Base-by-base conservation (phyloP, 2,797 vertebrate genomes). In the Tauraco hartlaubi region DNA sequence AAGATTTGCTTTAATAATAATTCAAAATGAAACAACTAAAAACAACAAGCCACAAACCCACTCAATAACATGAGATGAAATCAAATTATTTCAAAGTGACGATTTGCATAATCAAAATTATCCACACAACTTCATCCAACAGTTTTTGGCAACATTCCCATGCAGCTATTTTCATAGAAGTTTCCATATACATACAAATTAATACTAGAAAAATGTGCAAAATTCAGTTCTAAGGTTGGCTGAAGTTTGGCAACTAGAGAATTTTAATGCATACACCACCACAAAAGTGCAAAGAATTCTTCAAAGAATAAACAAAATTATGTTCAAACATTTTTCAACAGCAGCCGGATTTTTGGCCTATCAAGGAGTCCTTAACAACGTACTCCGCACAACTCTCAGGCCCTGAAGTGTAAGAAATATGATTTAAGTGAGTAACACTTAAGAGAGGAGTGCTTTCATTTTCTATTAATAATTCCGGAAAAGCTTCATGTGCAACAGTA, bases 81-180 rank as follows among this genome's bases (percentile, higher is more conserved):
- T 68, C 12, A 75, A 90, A 88, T 87, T 73, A 82, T 85, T 90
- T 85, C 37, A 29, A 92, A 77, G 23, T 35, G 35, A 94, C 28
- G 28, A 67, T 82, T 28, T 69, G 35, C 69, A 73, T 52, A 83
- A 94, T 52, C n/a, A 88, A 90, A 83, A 78, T 78, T 83, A 91
- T 41, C 26, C 64, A 72, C 6, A 21, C 31, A 67, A 74, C 14
- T 74, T 67, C 46, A 86, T 39, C 41, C 41, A 62, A 19, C 72
- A 66, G 26, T 35, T 91, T 63, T 68, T 94, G 89, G 76, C 78
- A 92, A 64, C n/a, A 35, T 74, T 71, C 26, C 35, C 18, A 52
- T 11, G 7, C 15, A 54, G 51, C 20, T 85, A 61, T 82, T 87
- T 89, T 79, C 67, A 87, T 0, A 75, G 12, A 87, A 33, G 10